Base-by-base conservation (phyloP, 2,888 invertebrate species). In the Calameuta pallipes region DNA sequence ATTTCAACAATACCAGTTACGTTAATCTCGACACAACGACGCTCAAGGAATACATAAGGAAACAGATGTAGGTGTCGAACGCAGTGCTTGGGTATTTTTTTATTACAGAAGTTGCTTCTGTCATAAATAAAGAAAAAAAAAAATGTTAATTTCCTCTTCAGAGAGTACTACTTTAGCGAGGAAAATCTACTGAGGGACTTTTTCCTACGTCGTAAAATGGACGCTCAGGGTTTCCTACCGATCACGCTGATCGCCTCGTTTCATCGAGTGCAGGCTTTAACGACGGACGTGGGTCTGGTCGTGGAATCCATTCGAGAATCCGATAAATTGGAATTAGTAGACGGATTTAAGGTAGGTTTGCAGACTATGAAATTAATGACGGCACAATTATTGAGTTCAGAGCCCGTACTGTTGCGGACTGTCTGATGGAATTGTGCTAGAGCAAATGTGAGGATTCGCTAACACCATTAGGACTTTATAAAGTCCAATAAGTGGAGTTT, bases 151-250 rank as follows among this genome's bases (percentile, higher is more conserved):
- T 82, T 83, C 82, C 83, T 80, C 93, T 94, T 69, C 94, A 99
- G 99, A 90, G 99, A 99, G 93, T 99, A 99, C 93, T 99, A 99
- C 94, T 99, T 99, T 93, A 98, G 98, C 87, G 96, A 96, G 84
- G 98, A 98, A 89, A 99, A 99, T 93, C 93, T 99, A 78, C 95
- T 96, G 86, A 95, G 97, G 87, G 99, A 99, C 91, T 98, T 99
- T 93, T 99, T 98, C 94, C 94, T 99, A 83, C 95, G 99, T 56
- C 95, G 98, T 86, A 98, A 98, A 94, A 99, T 99, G 99, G 97
- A 98, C 86, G 92, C 94, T 3, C 96, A 98, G 88, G 99, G 99
- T 77, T 99, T 96, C 89, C 94, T 99, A 82, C 98, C 98, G 0
- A 95, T 99, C 74, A 96, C 97, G 80, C 93, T 99, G 82, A 98